These are phyloP conservation scores for Crotalus helleri DNA, from an alignment of 2,113 vertebrate species.

Conservation along the genomic window DNA sequence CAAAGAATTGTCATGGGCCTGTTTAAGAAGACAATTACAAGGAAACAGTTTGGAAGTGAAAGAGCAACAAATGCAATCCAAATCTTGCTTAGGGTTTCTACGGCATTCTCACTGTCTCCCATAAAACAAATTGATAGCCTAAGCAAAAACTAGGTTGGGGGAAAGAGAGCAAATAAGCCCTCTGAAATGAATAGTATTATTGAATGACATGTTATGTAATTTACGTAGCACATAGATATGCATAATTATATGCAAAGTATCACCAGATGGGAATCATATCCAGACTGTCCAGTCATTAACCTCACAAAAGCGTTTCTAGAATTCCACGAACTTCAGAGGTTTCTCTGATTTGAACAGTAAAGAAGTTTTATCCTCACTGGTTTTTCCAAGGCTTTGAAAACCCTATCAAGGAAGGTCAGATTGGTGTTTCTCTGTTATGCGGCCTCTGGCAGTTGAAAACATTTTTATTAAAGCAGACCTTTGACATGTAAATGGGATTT, in stretches of 20 bases:
- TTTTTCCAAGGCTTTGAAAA: background rate
- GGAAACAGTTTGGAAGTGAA: slow-evolving; percentile 32
- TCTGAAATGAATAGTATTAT: background rate
- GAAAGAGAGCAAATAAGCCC: background rate
- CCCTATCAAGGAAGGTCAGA: background rate
- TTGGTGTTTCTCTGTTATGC: background rate
- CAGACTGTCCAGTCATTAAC: background rate
- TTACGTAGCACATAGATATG: background rate
- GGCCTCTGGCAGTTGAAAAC: background rate
- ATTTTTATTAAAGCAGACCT: background rate
- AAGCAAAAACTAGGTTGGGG: background rate
- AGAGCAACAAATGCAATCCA: background rate
- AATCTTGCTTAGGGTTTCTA: background rate
- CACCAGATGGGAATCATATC: background rate
- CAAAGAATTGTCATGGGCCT: slow-evolving; percentile 27
- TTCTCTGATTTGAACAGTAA: background rate
- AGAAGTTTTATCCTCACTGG: background rate
- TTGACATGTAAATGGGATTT: background rate
- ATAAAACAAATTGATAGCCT: background rate
- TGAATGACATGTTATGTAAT: background rate
- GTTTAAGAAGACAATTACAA: slow-evolving; percentile 42
- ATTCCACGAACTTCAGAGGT: background rate
- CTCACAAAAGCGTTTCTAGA: background rate
- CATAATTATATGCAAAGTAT: background rate
- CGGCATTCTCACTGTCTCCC: background rate